Conservation (phyloP, 2,888 invertebrate genomes). For the Chymomyza fuscimana region DNA sequence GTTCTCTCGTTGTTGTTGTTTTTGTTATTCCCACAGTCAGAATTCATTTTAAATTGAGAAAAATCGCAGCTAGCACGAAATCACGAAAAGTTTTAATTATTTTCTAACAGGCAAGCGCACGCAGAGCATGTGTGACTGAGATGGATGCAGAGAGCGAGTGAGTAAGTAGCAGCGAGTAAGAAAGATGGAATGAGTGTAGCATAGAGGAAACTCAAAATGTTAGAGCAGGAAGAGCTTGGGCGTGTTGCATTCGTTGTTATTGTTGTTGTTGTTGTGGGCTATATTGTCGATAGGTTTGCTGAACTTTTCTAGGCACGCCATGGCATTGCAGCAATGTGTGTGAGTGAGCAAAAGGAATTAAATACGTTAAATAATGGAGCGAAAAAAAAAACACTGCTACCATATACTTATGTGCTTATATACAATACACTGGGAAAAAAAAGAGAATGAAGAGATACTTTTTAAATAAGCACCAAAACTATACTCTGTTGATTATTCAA, state of each 20-base stretch:
- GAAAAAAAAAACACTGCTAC: slow-evolving; percentile 16
- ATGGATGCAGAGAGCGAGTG: background rate
- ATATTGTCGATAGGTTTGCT: slow-evolving; percentile 42
- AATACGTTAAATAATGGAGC: slow-evolving; percentile 66
- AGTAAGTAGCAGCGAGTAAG: background rate
- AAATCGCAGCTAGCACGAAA: slow-evolving; percentile 70
- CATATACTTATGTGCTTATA: slow-evolving; percentile 22
- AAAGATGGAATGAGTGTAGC: background rate
- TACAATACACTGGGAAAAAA: background rate
- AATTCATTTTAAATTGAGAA: slow-evolving; percentile 71
- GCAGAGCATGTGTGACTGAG: slow-evolving; percentile 31
- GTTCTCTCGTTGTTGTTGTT: slow-evolving; percentile 9
- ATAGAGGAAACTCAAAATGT: slow-evolving; percentile 1
- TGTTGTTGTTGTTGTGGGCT: slow-evolving; percentile 11
- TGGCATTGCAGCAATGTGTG: slow-evolving; percentile 11
- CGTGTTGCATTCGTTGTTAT: slow-evolving; percentile 13
- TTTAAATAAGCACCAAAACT: no score
- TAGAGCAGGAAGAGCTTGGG: background rate
- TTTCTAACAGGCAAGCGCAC: slow-evolving; percentile 70
- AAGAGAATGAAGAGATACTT: no score
- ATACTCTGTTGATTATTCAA: no score
- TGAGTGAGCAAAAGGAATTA: slow-evolving; percentile 47
- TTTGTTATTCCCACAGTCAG: slow-evolving; percentile 25
- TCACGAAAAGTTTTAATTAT: slow-evolving; percentile 71
- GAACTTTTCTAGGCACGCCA: slow-evolving; percentile 54